Evolutionary conservation across 1,140 invertebrate species (phyloP).

Genomic region (Lepidostoma basale): DNA sequence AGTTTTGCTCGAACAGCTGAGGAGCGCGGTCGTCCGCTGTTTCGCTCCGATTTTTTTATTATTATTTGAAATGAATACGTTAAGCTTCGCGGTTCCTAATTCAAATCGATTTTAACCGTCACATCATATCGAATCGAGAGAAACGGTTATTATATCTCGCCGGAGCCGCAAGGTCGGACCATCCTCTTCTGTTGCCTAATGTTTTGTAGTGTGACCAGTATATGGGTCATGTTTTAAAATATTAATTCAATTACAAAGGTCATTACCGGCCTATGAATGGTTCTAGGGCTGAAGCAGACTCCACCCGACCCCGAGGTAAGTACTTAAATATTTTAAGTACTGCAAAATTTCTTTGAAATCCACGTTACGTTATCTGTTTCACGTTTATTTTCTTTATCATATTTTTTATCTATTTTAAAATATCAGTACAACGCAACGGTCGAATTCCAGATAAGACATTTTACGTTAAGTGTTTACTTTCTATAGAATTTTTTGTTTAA

Average conservation of each 20-base stretch:
- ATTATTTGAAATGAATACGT: conserved; percentile 26
- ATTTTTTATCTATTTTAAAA: no score
- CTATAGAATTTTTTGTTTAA: no score
- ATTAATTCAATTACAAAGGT: conserved; percentile 28
- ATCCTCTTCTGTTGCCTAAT: neutral
- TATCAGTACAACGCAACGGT: no score
- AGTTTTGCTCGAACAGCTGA: conserved; percentile 12
- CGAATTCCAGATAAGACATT: no score
- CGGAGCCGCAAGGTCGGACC: neutral
- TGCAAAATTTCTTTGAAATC: no score
- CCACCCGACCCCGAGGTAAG: conserved; percentile 29
- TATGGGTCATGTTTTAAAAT: conserved; percentile 24
- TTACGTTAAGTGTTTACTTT: no score
- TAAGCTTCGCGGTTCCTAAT: conserved; percentile 15
- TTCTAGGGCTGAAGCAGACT: conserved; percentile 28
- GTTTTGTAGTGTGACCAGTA: conserved; percentile 9
- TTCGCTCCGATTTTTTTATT: neutral
- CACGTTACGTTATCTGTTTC: no score
- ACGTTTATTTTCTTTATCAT: no score
- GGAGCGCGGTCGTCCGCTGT: neutral
- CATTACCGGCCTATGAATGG: conserved; percentile 36
- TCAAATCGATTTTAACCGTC: conserved; percentile 25
- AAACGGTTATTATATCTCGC: conserved; percentile 4
- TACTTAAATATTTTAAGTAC: neutral
- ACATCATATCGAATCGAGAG: conserved; percentile 3